Evolutionary conservation across 1,140 invertebrate species (phyloP).

Genomic region (Drosophila funebris): DNA sequence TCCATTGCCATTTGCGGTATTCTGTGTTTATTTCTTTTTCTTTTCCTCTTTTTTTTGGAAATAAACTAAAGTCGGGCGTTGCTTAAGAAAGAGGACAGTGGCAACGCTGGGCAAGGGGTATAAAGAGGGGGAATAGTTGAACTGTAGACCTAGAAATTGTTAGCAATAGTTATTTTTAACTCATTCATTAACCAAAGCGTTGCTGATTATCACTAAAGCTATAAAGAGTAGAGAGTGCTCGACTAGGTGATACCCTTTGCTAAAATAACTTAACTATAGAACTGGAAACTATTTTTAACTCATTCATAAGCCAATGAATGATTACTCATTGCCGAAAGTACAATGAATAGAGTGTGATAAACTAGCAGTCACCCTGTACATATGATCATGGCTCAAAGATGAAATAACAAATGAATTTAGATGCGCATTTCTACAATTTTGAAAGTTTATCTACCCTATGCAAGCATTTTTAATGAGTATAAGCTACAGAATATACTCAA

Average conservation of each 20-base stretch:
- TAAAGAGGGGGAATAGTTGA: neutral
- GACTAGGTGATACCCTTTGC: neutral
- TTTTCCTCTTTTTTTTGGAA: slow-evolving; percentile 20
- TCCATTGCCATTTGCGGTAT: slow-evolving; percentile 79
- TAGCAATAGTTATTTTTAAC: neutral
- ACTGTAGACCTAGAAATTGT: slow-evolving; percentile 16
- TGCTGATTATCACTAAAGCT: neutral
- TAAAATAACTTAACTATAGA: no score
- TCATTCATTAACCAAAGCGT: neutral
- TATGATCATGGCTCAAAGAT: no score
- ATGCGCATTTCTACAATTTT: no score
- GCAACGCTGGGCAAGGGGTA: neutral
- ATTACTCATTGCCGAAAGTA: no score
- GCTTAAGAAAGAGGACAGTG: neutral
- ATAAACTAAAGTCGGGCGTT: slow-evolving; percentile 16
- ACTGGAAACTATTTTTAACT: no score
- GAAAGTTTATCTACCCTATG: no score
- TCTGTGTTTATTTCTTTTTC: slow-evolving; percentile 36
- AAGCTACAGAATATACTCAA: no score
- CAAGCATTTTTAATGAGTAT: no score
- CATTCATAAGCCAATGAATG: no score
- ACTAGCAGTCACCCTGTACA: neutral
- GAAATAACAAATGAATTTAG: no score
- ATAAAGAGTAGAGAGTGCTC: no score
- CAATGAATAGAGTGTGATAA: no score